These are phyloP conservation scores for Alces alces DNA, from an alignment of 2,113 vertebrate genomes.

Conservation along the genomic window DNA sequence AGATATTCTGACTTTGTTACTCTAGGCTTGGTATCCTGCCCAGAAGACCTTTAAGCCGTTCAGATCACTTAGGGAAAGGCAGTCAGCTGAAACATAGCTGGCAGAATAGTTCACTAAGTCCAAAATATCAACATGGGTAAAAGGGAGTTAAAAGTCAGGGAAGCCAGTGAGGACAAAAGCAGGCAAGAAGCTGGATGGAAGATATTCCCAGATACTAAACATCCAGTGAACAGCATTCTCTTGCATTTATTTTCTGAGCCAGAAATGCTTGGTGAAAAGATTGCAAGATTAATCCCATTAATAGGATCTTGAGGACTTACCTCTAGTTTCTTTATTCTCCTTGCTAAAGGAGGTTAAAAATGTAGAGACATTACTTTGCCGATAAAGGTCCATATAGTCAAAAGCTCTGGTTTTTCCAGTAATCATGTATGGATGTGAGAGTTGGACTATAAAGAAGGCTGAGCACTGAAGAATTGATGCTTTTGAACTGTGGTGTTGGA, in stretches of 20 bases:
- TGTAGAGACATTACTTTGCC: neutral
- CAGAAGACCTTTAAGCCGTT: neutral
- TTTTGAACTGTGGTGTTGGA: neutral
- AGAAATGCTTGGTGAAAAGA: neutral
- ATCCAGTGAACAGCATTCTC: neutral
- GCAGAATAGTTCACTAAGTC: neutral
- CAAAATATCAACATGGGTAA: neutral
- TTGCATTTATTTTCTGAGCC: neutral
- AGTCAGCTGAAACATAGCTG: neutral
- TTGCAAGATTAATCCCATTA: neutral
- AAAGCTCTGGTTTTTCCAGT: neutral
- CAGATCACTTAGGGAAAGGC: neutral
- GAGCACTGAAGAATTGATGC: neutral
- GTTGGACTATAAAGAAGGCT: neutral
- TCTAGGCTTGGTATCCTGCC: neutral
- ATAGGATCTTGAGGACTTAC: neutral
- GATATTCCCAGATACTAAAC: neutral
- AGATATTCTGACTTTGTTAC: neutral
- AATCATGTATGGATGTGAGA: neutral
- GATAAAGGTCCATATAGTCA: neutral
- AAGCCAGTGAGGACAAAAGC: neutral
- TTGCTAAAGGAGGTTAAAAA: neutral
- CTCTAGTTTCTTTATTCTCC: neutral
- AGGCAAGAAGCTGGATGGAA: neutral
- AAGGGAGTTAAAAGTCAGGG: neutral